Evolutionary conservation across 2,797 vertebrate species (phyloP).

Genomic region (Galaxias olidus): DNA sequence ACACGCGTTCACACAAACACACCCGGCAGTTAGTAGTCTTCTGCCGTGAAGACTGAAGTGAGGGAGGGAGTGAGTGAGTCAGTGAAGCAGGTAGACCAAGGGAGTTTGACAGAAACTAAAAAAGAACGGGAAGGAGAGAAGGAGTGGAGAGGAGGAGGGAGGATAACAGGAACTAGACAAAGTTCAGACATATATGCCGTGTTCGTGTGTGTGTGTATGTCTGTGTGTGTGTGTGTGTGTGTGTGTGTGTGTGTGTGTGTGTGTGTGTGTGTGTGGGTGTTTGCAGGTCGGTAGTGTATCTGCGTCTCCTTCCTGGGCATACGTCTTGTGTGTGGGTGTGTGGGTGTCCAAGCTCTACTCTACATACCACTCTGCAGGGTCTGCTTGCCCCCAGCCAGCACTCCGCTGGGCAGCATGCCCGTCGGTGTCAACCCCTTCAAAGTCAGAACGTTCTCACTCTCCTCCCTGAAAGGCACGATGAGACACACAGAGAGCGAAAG

Average conservation of each 20-base stretch:
- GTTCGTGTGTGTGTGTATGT: neutral
- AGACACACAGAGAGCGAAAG: constrained; percentile 7
- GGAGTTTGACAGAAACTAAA: constrained; percentile 29
- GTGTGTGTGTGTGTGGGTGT: constrained; percentile 12
- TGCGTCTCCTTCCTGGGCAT: no score
- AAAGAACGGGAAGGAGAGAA: constrained; percentile 28
- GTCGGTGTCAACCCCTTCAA: constrained; percentile 83
- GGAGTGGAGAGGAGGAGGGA: constrained; percentile 20
- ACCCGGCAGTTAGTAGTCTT: constrained; percentile 64
- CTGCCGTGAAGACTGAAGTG: constrained; percentile 59
- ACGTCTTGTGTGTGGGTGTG: neutral
- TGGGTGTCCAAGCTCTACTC: constrained; percentile 69
- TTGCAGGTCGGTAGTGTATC: constrained; percentile 5
- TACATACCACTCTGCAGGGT: constrained; percentile 81
- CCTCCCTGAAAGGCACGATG: constrained; percentile 67
- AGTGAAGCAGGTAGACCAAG: constrained; percentile 13
- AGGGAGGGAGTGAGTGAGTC: constrained; percentile 43
- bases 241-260: constrained; percentile 7
- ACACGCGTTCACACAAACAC: constrained; percentile 36
- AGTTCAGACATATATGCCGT: no score
- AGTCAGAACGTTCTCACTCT: constrained; percentile 84
- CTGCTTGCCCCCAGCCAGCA: constrained; percentile 81
- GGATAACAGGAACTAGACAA: neutral
- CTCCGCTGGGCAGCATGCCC: constrained; percentile 83
- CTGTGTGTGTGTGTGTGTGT: constrained; percentile 10